A percentile compares a stretch with the other conserved stretches of the same genome.
phyloP scores from a whole-genome alignment of 2,113 vertebrate species.

The Bettongia penicillata region DNA sequence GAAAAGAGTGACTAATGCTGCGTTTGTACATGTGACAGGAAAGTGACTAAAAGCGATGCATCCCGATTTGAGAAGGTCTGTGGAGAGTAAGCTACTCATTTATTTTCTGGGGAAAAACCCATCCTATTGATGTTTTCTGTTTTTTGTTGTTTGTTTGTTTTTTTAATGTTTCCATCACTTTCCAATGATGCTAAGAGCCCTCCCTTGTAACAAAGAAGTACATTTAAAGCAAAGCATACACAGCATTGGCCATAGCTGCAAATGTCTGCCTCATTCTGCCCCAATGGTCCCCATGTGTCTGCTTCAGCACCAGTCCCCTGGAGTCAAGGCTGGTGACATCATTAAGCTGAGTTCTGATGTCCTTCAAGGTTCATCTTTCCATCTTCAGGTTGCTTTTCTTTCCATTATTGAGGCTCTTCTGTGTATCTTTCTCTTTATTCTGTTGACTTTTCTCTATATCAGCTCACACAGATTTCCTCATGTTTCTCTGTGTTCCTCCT shows the following conservation, averaged over 20 bases:
- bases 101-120: not conserved
- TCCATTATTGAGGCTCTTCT: not conserved
- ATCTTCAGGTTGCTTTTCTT: not conserved
- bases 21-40: not conserved
- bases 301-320: not conserved
- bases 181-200: not conserved
- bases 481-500: not conserved
- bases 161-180: not conserved
- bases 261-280: not conserved
- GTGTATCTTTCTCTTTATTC: not conserved
- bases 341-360: not conserved
- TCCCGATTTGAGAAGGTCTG: not conserved
- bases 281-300: not conserved
- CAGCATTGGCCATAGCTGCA: not conserved
- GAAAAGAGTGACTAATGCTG: not conserved
- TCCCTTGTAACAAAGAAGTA: not conserved
- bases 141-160: not conserved
- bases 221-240: not conserved
- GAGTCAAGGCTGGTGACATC: not conserved
- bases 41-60: not conserved
- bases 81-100: not conserved
- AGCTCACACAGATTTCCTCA: not conserved
- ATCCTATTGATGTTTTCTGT: not conserved
- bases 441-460: not conserved
- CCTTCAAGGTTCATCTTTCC: not conserved